Base-by-base conservation (phyloP, 2,113 vertebrate species). In the Tragelaphus strepsiceros region DNA sequence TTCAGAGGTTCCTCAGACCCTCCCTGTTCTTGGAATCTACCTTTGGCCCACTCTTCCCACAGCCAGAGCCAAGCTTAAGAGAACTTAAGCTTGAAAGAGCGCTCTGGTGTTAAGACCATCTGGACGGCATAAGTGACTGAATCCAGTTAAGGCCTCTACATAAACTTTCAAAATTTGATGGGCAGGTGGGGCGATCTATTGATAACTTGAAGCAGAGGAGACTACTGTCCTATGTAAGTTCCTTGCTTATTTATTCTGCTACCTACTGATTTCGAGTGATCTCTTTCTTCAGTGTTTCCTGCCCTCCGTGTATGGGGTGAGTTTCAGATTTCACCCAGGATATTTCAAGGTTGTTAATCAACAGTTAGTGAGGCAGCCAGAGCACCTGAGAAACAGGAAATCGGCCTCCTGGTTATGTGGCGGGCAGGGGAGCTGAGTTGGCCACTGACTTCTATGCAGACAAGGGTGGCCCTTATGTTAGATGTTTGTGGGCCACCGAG, bases 251-350 rank as follows among this genome's bases (percentile, higher is more conserved):
- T 83, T 24, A 35, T 54, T 6, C 51, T 24, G 6, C 51, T 7
- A 22, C 19, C 19, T 35, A 54, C 81, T 53, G n/a, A 35, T 13
- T 49, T 56, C 3, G 3, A 54, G 32, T 83, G 12, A 32, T 83
- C 51, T 54, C 80, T 12, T 35, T 74, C 32, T 24, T 35, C 17
- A 24, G 32, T 54, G 19, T 83, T 83, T n/a, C 32, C 19, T 14
- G 51, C 32, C 51, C 51, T 83, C 32, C 1, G 0, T 56, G 21
- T 24, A 56, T 0, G 21, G 51, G 32, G 6, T 0, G 1, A 83
- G 51, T 35, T 83, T 83, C 81, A 83, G 0, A 35, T 54, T 35
- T 83, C 51, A 83, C 81, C 5, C 2, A n/a, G 51, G 51, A 24
- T 56, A 83, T 56, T 82, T 22, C 49, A 19, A 82, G 51, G 19